Evolutionary conservation across 30 jellyfish, hydroid and myxozoan genomes (phyloP).

Genomic region (Nemopilema nomurai): DNA sequence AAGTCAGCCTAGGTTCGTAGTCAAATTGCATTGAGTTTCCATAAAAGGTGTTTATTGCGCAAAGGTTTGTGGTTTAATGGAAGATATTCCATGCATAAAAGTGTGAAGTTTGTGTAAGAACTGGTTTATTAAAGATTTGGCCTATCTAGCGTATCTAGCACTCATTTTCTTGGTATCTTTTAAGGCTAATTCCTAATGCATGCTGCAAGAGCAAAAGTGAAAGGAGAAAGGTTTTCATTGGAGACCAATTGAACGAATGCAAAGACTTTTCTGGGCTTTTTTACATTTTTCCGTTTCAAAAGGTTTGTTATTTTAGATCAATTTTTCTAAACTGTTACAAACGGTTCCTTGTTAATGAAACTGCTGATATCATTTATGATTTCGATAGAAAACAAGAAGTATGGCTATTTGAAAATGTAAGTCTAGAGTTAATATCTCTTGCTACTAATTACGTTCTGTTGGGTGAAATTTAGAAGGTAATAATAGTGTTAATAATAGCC

Average conservation of each 20-base stretch:
- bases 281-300: slow-evolving; percentile 92
- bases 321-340: not conserved
- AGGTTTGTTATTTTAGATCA: slow-evolving; percentile 46
- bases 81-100: not conserved
- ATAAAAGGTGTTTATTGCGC: not conserved
- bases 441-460: too few species aligned
- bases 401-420: too few species aligned
- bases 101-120: not conserved
- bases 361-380: too few species aligned
- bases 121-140: too few species aligned
- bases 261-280: slow-evolving; percentile 96
- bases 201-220: slow-evolving; percentile 91
- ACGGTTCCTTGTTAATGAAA: too few species aligned
- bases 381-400: too few species aligned
- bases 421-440: too few species aligned
- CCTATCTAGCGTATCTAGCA: too few species aligned
- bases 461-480: too few species aligned
- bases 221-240: slow-evolving; percentile 86
- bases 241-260: slow-evolving; percentile 94
- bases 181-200: slow-evolving; percentile 71
- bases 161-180: not conserved
- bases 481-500: too few species aligned
- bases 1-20: slow-evolving; percentile 69
- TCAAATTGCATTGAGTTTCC: not conserved
- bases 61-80: too few species aligned